Base-by-base conservation (phyloP, 1,140 invertebrate genomes). In the Pseudomyrmex cubaensis region DNA sequence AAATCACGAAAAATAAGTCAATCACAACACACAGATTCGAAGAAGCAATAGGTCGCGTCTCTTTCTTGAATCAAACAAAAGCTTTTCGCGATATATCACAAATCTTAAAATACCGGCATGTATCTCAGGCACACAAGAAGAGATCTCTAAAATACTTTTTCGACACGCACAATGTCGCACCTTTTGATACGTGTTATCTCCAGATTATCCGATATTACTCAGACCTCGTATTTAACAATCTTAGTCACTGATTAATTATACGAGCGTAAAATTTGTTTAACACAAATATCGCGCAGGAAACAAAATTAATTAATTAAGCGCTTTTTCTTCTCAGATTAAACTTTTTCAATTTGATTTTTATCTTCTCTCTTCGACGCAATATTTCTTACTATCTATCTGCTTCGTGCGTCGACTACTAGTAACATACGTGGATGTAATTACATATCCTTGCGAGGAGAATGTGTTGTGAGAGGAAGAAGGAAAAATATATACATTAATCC, bases 161-260 rank as follows among this genome's bases (percentile, higher is more conserved):
- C 0, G 2, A 35, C 35, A 15, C 22, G 2, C 54, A 61, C 44
- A 80, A 80, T 70, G n/a, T 80, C 76, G n/a, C 56, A 48, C 52
- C 20, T 70, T 72, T 80, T 80, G 76, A 80, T 80, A 80, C 59
- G 76, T n/a, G 56, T 80, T 80, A 80, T 80, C 76, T 78, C 10
- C 46, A 72, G 54, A 80, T 80, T 69, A 70, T 72, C 66, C 25
- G 66, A 80, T 78, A 78, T 80, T 78, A 78, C 15, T 70, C 76
- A 70, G 54, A 80, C 76, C 48, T 63, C 22, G 13, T 20, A 64
- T 66, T 64, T 35, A 72, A 59, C 44, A 15, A 25, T 17, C 76
- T 78, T 78, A 72, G 76, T 80, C 76, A 80, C n/a, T 13, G 54
- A 78, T 78, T 78, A 70, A 59, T 44, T 70, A 13, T 13, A 9